Conservation (phyloP, 2,797 vertebrate genomes). For the Odontamblyopus rebecca region DNA sequence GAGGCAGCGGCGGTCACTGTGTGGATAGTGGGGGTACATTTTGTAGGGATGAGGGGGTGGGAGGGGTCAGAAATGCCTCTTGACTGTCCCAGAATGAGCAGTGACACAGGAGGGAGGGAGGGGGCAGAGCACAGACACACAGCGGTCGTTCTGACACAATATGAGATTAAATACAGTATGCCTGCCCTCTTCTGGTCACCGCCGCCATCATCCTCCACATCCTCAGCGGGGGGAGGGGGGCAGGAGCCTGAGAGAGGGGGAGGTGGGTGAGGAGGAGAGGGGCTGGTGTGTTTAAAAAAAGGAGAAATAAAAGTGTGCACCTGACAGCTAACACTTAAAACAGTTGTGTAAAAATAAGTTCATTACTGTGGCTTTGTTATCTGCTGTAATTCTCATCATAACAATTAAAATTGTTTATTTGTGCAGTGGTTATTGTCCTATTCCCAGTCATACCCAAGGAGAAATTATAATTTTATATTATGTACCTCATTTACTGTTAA, state of each 20-base stretch:
- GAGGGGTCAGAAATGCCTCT: conserved; percentile 33
- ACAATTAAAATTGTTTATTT: conserved; percentile 59
- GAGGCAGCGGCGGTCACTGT: not conserved
- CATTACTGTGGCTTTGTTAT: conserved; percentile 31
- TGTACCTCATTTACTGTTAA: conserved; percentile 65
- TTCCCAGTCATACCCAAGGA: conserved; percentile 40
- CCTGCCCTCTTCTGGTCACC: conserved; percentile 88
- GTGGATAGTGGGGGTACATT: conserved; percentile 11
- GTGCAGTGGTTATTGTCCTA: conserved; percentile 45
- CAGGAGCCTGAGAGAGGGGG: not conserved
- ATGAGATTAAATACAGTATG: conserved; percentile 82
- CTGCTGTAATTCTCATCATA: conserved; percentile 34
- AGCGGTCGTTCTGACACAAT: conserved; percentile 53
- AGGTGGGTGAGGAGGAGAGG: not conserved
- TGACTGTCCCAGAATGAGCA: conserved; percentile 31
- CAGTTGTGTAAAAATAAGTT: conserved; percentile 30
- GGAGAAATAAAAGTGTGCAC: conserved; percentile 20
- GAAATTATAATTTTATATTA: conserved; percentile 64
- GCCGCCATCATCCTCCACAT: conserved; percentile 59
- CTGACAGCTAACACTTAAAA: conserved; percentile 7
- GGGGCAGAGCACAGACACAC: conserved; percentile 6
- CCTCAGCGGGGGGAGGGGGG: conserved; percentile 19
- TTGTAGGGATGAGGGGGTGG: not conserved
- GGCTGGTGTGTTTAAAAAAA: conserved; percentile 6
- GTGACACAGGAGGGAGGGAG: conserved; percentile 11